Percentiles rank a stretch among this genome's conserved stretches.
These are phyloP conservation scores for Conus canariensis DNA, from an alignment of 2,888 invertebrate species.

Conservation along the genomic window DNA sequence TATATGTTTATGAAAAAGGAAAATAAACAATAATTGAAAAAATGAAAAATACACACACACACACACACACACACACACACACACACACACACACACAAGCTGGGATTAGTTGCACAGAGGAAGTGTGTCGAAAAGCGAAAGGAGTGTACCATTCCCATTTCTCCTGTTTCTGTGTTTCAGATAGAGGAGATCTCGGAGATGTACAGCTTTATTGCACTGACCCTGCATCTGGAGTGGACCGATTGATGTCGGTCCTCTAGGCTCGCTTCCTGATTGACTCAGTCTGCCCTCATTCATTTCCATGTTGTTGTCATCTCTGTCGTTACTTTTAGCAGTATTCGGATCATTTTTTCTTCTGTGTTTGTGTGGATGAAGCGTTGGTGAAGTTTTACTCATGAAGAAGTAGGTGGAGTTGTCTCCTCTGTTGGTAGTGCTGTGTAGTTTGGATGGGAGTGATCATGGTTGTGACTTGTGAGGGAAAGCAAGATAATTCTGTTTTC, in stretches of 20 bases:
- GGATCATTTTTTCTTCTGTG: not conserved
- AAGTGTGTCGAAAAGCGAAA: not conserved
- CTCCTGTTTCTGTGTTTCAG: slow-evolving; percentile 80
- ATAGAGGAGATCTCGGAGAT: slow-evolving; percentile 96
- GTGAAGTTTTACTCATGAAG: too few species aligned
- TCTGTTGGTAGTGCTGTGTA: too few species aligned
- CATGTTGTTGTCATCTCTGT: not conserved
- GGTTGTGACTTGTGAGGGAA: too few species aligned
- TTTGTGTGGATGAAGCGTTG: not conserved
- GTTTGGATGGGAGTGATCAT: too few species aligned
- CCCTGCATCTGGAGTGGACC: slow-evolving; percentile 85
- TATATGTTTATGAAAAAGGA: too few species aligned
- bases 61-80: too few species aligned
- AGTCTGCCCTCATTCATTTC: not conserved
- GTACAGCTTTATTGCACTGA: slow-evolving; percentile 89
- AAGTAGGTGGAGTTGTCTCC: not conserved
- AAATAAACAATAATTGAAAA: too few species aligned
- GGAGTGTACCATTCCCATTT: not conserved
- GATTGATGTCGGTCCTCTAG: slow-evolving; percentile 55
- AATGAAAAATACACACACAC: too few species aligned
- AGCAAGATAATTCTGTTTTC: too few species aligned
- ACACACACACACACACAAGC: not conserved
- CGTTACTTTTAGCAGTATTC: not conserved
- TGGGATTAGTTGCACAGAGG: not conserved
- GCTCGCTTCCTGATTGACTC: too few species aligned